These are phyloP conservation scores for Ericerus pela DNA, from an alignment of 1,140 invertebrate species.

Conservation along the genomic window DNA sequence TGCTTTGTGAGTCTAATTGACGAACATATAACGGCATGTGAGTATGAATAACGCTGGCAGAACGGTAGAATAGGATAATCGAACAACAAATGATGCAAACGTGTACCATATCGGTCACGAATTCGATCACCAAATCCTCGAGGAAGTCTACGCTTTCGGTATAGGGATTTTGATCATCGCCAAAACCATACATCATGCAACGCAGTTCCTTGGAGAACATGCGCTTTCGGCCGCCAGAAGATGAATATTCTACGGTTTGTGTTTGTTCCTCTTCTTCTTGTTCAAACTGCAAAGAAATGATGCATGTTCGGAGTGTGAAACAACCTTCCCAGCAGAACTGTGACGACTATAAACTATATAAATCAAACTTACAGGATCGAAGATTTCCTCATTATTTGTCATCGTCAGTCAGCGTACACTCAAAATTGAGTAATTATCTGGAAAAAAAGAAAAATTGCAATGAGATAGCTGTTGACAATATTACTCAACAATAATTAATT, in stretches of 20 bases:
- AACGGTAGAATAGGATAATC: neutral
- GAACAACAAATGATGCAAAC: neutral
- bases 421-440: too few species aligned
- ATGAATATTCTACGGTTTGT: slow-evolving; percentile 43
- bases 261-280: slow-evolving; percentile 46
- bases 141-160: slow-evolving; percentile 96
- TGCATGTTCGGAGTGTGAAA: too few species aligned
- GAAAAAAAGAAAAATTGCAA: too few species aligned
- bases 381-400: neutral
- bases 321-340: too few species aligned
- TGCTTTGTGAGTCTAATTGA: slow-evolving; percentile 58
- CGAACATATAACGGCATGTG: slow-evolving; percentile 2
- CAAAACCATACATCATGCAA: slow-evolving; percentile 99
- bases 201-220: slow-evolving; percentile 81
- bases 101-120: slow-evolving; percentile 84
- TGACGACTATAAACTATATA: neutral
- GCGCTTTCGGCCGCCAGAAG: slow-evolving; percentile 58
- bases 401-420: too few species aligned
- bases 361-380: neutral
- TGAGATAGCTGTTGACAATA: too few species aligned
- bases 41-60: too few species aligned
- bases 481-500: too few species aligned
- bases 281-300: neutral
- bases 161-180: slow-evolving; percentile 98
- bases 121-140: slow-evolving; percentile 96